A percentile compares a stretch with the other conserved stretches of the same genome.
phyloP scores from a whole-genome alignment of 2,797 vertebrate genomes.

The Labroides dimidiatus region DNA sequence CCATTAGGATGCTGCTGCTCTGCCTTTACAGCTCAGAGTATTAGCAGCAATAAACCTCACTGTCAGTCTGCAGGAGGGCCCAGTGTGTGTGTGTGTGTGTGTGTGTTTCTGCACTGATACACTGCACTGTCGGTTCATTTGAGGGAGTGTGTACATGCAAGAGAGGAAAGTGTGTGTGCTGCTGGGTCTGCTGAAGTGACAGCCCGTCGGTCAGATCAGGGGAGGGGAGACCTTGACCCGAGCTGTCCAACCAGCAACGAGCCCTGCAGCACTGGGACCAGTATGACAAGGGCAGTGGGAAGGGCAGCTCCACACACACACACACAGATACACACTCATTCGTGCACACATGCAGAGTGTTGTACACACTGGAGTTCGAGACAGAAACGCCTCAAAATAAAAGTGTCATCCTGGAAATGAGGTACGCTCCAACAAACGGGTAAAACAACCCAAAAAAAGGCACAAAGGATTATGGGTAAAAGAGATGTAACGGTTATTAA shows the following conservation, averaged over 20 bases:
- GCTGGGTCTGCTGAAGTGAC: constrained; percentile 66
- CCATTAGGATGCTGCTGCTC: constrained; percentile 75
- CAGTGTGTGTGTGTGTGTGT: constrained; percentile 17
- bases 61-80: constrained; percentile 72
- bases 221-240: constrained; percentile 77
- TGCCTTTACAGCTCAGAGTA: constrained; percentile 74
- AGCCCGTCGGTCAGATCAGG: constrained; percentile 76
- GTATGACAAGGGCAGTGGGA: constrained; percentile 82
- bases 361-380: constrained; percentile 26
- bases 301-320: constrained; percentile 61
- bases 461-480: constrained; percentile 31
- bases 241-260: constrained; percentile 80
- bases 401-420: constrained; percentile 34
- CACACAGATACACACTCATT: constrained; percentile 21
- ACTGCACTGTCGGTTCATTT: constrained; percentile 42
- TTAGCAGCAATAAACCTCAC: constrained; percentile 80
- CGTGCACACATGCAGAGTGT: constrained; percentile 9
- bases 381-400: constrained; percentile 50
- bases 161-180: constrained; percentile 29
- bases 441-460: constrained; percentile 27
- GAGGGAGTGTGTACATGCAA: constrained; percentile 24
- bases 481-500: no score
- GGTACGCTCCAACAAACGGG: constrained; percentile 18
- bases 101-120: constrained; percentile 26
- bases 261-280: constrained; percentile 76